phyloP scores from a whole-genome alignment of 2,113 vertebrate species.

The Rhodinocichla rosea region DNA sequence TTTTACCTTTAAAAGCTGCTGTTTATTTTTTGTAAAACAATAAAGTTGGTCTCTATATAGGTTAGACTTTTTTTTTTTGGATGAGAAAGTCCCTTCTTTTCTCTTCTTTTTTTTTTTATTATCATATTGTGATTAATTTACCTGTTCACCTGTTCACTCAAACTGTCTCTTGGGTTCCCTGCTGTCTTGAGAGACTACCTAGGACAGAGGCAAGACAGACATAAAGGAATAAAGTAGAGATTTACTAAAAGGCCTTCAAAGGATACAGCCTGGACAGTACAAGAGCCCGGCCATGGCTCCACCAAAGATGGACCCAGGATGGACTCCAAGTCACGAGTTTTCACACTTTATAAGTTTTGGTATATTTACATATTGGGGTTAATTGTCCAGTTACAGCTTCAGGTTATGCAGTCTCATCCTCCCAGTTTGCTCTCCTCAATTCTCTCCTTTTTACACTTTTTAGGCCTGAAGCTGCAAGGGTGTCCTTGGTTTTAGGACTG shows the following conservation, averaged over 20 bases:
- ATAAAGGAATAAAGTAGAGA: not conserved
- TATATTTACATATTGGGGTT: not conserved
- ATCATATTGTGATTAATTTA: not conserved
- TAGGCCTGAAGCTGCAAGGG: accelerated
- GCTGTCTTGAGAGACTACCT: not conserved
- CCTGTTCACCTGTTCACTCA: not conserved
- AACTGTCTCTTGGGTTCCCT: not conserved
- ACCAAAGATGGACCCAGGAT: not conserved
- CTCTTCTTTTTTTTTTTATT: not conserved
- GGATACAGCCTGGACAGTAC: no score
- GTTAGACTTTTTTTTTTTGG: not conserved
- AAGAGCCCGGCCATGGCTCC: accelerated
- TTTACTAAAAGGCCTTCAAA: not conserved
- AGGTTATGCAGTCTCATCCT: not conserved
- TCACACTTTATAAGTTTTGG: not conserved
- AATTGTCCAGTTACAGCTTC: not conserved
- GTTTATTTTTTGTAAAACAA: not conserved
- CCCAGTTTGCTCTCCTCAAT: not conserved
- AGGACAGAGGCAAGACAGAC: not conserved
- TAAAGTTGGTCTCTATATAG: not conserved
- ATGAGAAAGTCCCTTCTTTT: not conserved
- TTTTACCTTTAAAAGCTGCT: not conserved
- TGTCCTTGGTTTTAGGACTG: not conserved
- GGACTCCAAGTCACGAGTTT: accelerated
- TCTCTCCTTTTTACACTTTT: accelerated